Conservation (phyloP, 2,113 vertebrate species). For the Salvator merianae region DNA sequence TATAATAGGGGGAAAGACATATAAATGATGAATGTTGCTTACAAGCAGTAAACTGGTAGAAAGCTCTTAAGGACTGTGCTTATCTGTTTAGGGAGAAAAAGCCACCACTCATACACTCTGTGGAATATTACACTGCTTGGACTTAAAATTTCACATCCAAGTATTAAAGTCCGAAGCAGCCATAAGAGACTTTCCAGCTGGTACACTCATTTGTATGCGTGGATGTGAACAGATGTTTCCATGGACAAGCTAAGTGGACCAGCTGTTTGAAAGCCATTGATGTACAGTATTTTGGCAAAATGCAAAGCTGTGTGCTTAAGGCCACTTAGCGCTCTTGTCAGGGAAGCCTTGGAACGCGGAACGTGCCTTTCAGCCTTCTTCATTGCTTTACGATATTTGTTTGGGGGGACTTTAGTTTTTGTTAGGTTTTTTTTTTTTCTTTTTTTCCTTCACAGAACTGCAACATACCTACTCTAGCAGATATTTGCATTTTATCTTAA, state of each 20-base stretch:
- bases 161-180: not conserved
- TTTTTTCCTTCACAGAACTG: not conserved
- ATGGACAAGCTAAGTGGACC: conserved; percentile 62
- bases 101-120: not conserved
- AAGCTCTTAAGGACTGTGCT: not conserved
- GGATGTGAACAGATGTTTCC: conserved; percentile 72
- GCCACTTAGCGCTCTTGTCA: conserved; percentile 31
- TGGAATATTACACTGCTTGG: not conserved
- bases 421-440: conserved; percentile 9
- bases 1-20: not conserved
- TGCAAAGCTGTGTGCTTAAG: conserved; percentile 51
- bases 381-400: not conserved
- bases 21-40: not conserved
- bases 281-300: conserved; percentile 65
- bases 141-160: not conserved
- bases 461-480: not conserved
- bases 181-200: conserved; percentile 58
- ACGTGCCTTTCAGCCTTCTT: not conserved
- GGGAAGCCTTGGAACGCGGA: conserved; percentile 6
- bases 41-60: not conserved
- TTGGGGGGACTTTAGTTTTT: not conserved
- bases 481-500: conserved; percentile 14
- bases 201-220: conserved; percentile 64
- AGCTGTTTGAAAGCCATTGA: conserved; percentile 65
- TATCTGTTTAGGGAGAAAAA: not conserved